These are phyloP conservation scores for Mesitornis unicolor DNA, from an alignment of 2,113 vertebrate species.

Conservation along the genomic window DNA sequence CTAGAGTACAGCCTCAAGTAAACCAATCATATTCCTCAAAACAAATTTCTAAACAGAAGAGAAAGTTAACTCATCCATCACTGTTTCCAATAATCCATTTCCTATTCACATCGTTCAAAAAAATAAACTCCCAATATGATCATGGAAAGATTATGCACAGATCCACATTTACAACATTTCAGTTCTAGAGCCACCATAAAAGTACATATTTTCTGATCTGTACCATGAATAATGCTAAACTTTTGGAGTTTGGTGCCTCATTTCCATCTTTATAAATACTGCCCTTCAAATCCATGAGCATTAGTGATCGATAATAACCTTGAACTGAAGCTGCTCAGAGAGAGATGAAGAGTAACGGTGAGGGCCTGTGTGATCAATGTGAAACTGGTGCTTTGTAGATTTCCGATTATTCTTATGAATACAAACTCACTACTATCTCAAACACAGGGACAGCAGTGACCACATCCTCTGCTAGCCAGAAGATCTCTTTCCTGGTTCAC, in stretches of 20 bases:
- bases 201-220: not conserved
- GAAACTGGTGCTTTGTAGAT: not conserved
- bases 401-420: not conserved
- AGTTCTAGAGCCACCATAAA: not conserved
- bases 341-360: not conserved
- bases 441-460: fast-evolving
- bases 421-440: not conserved
- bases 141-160: not conserved
- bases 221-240: not conserved
- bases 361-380: not conserved
- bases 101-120: not conserved
- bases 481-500: not conserved
- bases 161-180: not conserved
- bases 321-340: not conserved
- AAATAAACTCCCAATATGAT: not conserved
- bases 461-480: not conserved
- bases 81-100: not conserved
- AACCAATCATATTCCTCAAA: not conserved
- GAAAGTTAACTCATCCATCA: not conserved
- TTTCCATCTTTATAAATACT: not conserved
- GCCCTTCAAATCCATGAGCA: not conserved
- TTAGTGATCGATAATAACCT: not conserved
- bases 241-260: not conserved
- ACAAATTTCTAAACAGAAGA: not conserved
- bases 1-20: not conserved